Base-by-base conservation (phyloP, 2,113 vertebrate genomes). In the Oreamnos americanus region DNA sequence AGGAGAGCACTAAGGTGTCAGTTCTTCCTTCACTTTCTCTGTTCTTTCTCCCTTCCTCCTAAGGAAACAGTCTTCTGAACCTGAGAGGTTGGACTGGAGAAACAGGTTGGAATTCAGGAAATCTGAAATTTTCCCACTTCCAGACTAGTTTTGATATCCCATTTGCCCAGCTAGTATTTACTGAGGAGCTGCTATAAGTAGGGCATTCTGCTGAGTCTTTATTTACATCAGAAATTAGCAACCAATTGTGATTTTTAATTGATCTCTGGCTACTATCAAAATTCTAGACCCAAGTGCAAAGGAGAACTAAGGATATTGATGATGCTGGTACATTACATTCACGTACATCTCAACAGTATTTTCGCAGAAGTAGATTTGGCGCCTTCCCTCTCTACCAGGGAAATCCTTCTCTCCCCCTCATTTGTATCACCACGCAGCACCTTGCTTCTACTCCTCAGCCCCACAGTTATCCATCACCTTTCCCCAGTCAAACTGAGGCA, bases 91-190 rank as follows among this genome's bases (percentile, higher is more conserved):
- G 19, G 21, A 87, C 14, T 94, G 13, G 53, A 82, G 53, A 82
- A 93, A 87, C 36, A 43, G n/a, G 53, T 51, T 64, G 71, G 84
- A 92, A 92, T 92, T 82, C 82, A 36, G 64, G n/a, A 87, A 83
- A 94, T 89, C 58, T 91, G 84, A 93, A 89, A 79, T 17, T 74
- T 87, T 87, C 33, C 60, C 89, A 49, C 47, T 86, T 97, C 86
- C n/a, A 64, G 71, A 62, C 47, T 57, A 81, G 60, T 87, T 90
- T 88, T 84, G 58, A 78, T 23, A 51, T 76, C 47, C 36, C 43
- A 55, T 92, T 97, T 96, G 36, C 51, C 82, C 51, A 84, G n/a
- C 51, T 91, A 55, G 28, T 45, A 26, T 83, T 94, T 90, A 76
- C 17, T 82, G 71, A 95, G 71, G 36, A 74, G 67, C 67, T 60